Conservation (phyloP, 2,888 invertebrate genomes). For the Stomorhina lunata region DNA sequence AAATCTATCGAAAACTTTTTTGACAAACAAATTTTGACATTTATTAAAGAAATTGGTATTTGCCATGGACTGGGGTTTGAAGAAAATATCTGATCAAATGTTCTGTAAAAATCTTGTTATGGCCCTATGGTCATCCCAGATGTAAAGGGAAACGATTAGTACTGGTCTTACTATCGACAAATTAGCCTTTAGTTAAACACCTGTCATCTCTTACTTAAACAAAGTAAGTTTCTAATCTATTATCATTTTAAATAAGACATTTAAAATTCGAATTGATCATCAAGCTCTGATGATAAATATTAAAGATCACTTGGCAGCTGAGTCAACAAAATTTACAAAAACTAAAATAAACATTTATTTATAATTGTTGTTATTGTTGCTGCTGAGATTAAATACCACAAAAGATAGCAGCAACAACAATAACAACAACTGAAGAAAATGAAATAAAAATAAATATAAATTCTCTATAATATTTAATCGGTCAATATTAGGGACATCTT, state of each 20-base stretch:
- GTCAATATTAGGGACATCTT: too few relatives aligned
- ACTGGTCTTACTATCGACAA: too few relatives aligned
- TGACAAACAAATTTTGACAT: too few relatives aligned
- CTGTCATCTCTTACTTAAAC: neutral
- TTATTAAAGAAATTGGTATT: too few relatives aligned
- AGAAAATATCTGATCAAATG: too few relatives aligned
- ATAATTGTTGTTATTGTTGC: neutral
- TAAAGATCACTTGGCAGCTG: constrained; percentile 51
- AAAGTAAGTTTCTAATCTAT: neutral
- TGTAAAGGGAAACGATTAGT: too few relatives aligned
- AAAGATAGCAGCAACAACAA: neutral
- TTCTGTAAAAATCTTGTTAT: too few relatives aligned
- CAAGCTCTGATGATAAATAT: constrained; percentile 18
- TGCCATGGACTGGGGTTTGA: too few relatives aligned
- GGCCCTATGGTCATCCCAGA: too few relatives aligned
- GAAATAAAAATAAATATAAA: neutral
- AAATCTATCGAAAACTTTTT: too few relatives aligned
- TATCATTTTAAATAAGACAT: neutral
- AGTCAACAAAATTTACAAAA: constrained; percentile 45
- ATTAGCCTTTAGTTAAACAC: too few relatives aligned
- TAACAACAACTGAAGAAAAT: neutral
- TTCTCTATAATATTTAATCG: too few relatives aligned
- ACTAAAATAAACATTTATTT: constrained; percentile 13
- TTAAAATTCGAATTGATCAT: neutral
- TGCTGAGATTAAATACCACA: constrained; percentile 1